Evolutionary conservation across 2,888 invertebrate species (phyloP).

Genomic region (Aplocera efformata): DNA sequence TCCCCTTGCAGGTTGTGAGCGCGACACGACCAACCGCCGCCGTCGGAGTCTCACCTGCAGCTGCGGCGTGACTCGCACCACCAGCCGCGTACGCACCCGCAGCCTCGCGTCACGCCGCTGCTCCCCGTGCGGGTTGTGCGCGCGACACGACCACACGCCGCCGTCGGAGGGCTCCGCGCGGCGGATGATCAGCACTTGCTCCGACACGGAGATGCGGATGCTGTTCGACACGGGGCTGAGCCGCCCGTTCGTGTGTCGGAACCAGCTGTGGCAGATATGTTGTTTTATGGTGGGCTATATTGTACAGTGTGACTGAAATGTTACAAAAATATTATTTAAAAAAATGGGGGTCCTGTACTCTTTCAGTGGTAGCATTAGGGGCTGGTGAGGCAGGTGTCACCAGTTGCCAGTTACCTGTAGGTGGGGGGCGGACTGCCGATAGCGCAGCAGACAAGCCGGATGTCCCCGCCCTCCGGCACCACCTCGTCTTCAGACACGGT

Average conservation of each 20-base stretch:
- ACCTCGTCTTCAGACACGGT: slow-evolving; percentile 83
- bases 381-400: no score
- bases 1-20: no score
- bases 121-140: slow-evolving; percentile 87
- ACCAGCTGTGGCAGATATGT: slow-evolving; percentile 70
- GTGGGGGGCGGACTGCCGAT: slow-evolving; percentile 86
- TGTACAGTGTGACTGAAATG: no score
- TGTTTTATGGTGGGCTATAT: no score
- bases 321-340: no score
- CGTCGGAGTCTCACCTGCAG: no score
- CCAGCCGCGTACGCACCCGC: slow-evolving; percentile 83
- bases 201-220: slow-evolving; percentile 82
- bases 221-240: slow-evolving; percentile 82
- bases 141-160: slow-evolving; percentile 87
- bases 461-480: slow-evolving; percentile 83
- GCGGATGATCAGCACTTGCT: slow-evolving; percentile 84
- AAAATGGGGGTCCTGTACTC: no score
- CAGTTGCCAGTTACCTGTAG: slow-evolving; percentile 75
- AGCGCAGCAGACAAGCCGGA: slow-evolving; percentile 85
- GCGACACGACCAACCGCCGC: no score
- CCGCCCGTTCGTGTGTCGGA: slow-evolving; percentile 80
- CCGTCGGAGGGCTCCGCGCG: slow-evolving; percentile 83
- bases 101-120: slow-evolving; percentile 83
- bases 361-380: no score
- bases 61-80: slow-evolving; percentile 82